Conservation (phyloP, 2,113 vertebrate species). For the Fregetta grallaria region DNA sequence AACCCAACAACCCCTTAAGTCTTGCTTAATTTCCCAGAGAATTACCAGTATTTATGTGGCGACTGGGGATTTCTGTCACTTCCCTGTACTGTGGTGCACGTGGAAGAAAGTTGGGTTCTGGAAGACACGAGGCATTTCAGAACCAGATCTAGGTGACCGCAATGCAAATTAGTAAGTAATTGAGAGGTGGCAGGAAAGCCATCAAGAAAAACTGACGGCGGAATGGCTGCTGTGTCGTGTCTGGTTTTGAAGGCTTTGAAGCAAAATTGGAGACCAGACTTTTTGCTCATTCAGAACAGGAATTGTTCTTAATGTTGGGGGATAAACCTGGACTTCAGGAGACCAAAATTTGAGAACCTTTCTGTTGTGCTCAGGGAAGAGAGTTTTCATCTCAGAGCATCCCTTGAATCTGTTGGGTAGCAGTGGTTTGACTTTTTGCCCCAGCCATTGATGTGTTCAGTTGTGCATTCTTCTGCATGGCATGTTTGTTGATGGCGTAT, state of each 20-base stretch:
- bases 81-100: background rate
- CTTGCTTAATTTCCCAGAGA: background rate
- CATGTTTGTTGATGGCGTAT: background rate
- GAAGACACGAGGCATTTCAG: background rate
- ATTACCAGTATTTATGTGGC: background rate
- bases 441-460: rapidly evolving
- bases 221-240: background rate
- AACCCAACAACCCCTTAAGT: background rate
- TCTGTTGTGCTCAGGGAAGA: background rate
- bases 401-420: background rate
- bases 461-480: background rate
- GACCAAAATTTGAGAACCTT: background rate
- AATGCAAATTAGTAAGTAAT: background rate
- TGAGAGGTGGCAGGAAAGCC: background rate
- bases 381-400: background rate
- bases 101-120: background rate
- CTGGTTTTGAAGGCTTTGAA: background rate
- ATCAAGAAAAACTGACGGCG: background rate
- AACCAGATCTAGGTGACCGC: background rate
- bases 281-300: background rate
- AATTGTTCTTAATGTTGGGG: background rate
- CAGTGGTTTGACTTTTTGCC: background rate
- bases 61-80: background rate
- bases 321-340: background rate
- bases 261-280: background rate